Conservation (phyloP, 2,797 vertebrate genomes). For the Dendrocincla tyrannina region DNA sequence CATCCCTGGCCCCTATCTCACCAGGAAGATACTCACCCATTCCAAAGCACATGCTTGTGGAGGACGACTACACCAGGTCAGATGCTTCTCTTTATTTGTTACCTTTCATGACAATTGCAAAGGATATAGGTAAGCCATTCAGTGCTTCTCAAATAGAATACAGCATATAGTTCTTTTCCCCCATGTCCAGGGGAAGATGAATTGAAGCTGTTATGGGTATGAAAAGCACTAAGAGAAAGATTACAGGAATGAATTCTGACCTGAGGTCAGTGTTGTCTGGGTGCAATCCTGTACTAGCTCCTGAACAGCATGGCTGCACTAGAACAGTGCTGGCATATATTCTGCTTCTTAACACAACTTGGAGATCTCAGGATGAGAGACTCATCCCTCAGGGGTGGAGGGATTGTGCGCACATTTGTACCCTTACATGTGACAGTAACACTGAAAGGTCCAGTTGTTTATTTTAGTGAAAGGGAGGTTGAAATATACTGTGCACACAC, state of each 20-base stretch:
- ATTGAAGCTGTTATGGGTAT: background rate
- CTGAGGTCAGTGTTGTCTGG: background rate
- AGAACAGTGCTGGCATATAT: background rate
- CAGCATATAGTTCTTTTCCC: background rate
- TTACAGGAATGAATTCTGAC: background rate
- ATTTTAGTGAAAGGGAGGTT: background rate
- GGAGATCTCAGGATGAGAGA: background rate
- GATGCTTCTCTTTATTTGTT: constrained; percentile 77
- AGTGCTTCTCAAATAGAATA: background rate
- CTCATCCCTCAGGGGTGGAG: background rate
- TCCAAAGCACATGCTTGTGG: constrained; percentile 93
- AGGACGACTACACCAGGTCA: constrained; percentile 98
- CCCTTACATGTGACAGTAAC: rapidly evolving
- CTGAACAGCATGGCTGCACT: background rate
- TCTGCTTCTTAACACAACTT: background rate
- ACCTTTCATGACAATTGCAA: constrained; percentile 37
- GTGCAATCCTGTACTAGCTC: background rate
- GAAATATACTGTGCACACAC: background rate
- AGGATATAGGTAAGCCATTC: background rate
- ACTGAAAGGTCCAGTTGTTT: background rate
- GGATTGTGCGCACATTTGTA: background rate
- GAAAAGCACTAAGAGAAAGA: background rate
- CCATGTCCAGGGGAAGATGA: background rate
- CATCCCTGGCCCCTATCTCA: constrained; percentile 88
- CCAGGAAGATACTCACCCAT: constrained; percentile 94